These are phyloP conservation scores for Phyllotreta striolata DNA, from an alignment of 2,888 invertebrate species.

Conservation along the genomic window DNA sequence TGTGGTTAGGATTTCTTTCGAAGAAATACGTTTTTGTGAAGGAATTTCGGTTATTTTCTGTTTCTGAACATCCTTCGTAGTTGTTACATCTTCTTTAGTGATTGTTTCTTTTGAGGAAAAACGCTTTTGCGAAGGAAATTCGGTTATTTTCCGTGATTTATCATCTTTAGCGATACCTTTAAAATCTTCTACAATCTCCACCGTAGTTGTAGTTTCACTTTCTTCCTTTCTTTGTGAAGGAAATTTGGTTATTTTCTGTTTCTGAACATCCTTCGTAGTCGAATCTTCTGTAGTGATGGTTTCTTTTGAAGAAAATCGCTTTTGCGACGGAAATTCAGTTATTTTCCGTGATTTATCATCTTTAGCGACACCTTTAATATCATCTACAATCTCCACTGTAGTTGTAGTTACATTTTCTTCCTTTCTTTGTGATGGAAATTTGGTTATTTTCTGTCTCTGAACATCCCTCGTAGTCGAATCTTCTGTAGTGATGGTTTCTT, in stretches of 20 bases:
- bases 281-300: background rate
- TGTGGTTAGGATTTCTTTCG: background rate
- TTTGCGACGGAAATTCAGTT: background rate
- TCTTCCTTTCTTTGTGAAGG: no score
- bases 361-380: background rate
- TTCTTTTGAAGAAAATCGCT: background rate
- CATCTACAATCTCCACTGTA: background rate
- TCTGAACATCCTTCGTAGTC: slow-evolving; percentile 31
- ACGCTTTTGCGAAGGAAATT: no score
- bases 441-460: background rate
- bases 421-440: slow-evolving; percentile 2
- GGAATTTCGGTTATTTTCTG: background rate
- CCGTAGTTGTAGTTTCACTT: no score
- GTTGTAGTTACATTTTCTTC: background rate
- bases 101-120: background rate
- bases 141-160: slow-evolving; percentile 11
- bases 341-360: background rate
- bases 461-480: background rate
- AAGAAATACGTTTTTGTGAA: background rate
- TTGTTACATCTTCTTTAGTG: background rate
- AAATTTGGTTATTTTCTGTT: slow-evolving; percentile 2
- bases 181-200: no score
- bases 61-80: slow-evolving; percentile 17
- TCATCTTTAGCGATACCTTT: background rate
- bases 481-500: background rate